Evolutionary conservation across 2,888 invertebrate species (phyloP).

Genomic region (Ormyrus labotus): DNA sequence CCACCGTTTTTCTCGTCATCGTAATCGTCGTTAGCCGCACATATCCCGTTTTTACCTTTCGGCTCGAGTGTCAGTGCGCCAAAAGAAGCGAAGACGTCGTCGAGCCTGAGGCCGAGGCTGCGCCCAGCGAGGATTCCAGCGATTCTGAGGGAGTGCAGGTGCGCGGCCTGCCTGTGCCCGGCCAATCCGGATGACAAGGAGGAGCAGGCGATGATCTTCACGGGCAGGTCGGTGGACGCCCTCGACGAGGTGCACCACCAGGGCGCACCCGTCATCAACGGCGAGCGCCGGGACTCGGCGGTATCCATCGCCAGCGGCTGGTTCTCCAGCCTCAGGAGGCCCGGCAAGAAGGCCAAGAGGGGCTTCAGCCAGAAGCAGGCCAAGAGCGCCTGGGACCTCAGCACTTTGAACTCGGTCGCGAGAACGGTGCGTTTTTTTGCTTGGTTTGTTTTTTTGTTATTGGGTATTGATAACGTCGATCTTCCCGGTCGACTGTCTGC

Average conservation of each 20-base stretch:
- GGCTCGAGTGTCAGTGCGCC: neutral
- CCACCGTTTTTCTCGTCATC: no score
- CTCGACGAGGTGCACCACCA: slow-evolving; percentile 64
- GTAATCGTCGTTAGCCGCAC: no score
- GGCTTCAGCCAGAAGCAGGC: slow-evolving; percentile 67
- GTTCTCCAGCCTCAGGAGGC: slow-evolving; percentile 87
- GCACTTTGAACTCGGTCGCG: slow-evolving; percentile 74
- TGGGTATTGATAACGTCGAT: no score
- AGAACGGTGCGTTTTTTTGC: slow-evolving; percentile 74
- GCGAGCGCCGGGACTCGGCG: slow-evolving; percentile 66
- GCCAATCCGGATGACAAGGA: slow-evolving; percentile 31
- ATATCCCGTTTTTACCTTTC: no score
- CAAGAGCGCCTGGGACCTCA: slow-evolving; percentile 80
- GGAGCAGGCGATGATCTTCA: slow-evolving; percentile 68
- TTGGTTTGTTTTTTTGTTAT: neutral
- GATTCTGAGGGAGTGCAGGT: slow-evolving; percentile 33
- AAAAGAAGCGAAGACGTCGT: neutral
- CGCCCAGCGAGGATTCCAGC: neutral
- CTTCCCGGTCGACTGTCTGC: no score
- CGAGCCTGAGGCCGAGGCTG: neutral
- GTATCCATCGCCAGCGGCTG: slow-evolving; percentile 81
- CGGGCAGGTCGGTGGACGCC: slow-evolving; percentile 70
- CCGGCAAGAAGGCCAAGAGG: slow-evolving; percentile 74
- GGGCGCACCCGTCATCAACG: slow-evolving; percentile 49
- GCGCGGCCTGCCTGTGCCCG: slow-evolving; percentile 26